phyloP scores from a whole-genome alignment of 1,140 invertebrate species.

The Caenorhabditis brenneri region DNA sequence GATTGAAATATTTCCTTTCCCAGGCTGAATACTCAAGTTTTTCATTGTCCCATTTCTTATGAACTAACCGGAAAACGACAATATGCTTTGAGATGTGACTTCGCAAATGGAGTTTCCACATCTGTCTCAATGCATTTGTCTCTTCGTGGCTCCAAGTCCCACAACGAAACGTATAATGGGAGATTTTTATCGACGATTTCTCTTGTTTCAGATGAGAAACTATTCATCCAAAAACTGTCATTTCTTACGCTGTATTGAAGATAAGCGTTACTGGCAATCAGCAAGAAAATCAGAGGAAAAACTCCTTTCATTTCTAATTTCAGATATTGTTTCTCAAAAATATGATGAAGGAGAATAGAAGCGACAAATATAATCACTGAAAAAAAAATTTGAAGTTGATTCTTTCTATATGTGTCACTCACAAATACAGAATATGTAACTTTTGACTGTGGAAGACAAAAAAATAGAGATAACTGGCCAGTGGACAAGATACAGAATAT shows the following conservation, averaged over 20 bases:
- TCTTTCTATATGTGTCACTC: neutral
- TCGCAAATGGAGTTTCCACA: neutral
- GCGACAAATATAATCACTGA: constrained; percentile 5
- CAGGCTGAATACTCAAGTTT: neutral
- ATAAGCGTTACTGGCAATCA: neutral
- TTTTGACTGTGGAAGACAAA: neutral
- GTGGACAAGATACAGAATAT: constrained; percentile 43
- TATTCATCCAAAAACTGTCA: neutral
- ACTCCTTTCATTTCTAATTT: neutral
- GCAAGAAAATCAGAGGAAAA: neutral
- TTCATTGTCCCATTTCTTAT: too few species aligned
- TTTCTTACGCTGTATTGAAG: neutral
- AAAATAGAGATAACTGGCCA: constrained; percentile 46
- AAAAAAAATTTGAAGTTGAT: neutral
- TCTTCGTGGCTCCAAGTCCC: neutral
- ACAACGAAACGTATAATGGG: neutral
- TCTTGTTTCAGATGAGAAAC: neutral
- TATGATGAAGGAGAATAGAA: constrained; percentile 35
- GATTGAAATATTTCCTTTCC: neutral
- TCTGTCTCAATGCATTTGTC: constrained; percentile 12
- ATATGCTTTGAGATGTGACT: neutral
- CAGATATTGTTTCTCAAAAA: constrained; percentile 18
- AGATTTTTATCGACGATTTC: neutral
- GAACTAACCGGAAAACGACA: neutral
- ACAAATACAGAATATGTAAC: constrained; percentile 1